phyloP scores from a whole-genome alignment of 1,140 invertebrate species.

The Berghia stephanieae region DNA sequence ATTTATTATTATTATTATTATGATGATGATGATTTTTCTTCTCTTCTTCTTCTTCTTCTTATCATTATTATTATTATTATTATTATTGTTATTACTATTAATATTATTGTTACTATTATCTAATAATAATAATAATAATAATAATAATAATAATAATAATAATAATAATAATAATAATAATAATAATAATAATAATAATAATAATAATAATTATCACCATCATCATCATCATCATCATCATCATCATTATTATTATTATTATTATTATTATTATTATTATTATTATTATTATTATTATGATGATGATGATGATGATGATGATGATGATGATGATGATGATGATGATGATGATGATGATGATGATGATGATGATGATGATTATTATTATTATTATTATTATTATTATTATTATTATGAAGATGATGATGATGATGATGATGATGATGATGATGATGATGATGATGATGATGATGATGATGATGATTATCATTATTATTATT shows the following conservation, averaged over 20 bases:
- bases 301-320: conserved; percentile 1
- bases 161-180: neutral
- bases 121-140: neutral
- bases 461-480: conserved; percentile 1
- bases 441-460: neutral
- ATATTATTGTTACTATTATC: too few species aligned
- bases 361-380: too few species aligned
- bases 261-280: neutral
- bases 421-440: conserved; percentile 3
- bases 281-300: too few species aligned
- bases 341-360: conserved; percentile 7
- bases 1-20: too few species aligned
- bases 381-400: too few species aligned
- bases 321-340: conserved; percentile 3
- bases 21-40: too few species aligned
- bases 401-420: too few species aligned
- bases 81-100: too few species aligned
- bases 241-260: neutral
- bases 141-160: neutral
- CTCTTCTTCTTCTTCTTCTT: too few species aligned
- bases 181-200: neutral
- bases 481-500: too few species aligned
- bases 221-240: neutral
- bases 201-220: too few species aligned
- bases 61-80: too few species aligned